These are phyloP conservation scores for Trichomalopsis sarcophagae DNA, from an alignment of 1,140 invertebrate species.

Conservation along the genomic window DNA sequence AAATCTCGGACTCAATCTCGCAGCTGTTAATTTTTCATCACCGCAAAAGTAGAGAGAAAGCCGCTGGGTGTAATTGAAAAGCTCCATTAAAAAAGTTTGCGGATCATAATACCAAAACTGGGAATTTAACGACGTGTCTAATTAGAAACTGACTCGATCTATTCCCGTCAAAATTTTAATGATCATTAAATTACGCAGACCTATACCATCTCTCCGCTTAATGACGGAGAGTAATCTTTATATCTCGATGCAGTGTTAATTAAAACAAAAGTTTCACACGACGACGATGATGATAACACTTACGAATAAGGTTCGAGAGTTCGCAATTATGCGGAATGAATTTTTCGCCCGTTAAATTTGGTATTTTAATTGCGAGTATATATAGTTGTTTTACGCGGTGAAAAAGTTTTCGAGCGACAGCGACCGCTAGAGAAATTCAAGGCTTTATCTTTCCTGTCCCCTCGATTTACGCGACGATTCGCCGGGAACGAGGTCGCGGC, in stretches of 20 bases:
- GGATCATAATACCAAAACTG: background rate
- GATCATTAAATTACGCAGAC: background rate
- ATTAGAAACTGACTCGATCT: background rate
- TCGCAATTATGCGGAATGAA: background rate
- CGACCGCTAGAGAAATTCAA: conserved; percentile 15
- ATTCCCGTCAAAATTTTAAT: background rate
- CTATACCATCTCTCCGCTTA: background rate
- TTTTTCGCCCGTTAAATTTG: background rate
- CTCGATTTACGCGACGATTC: conserved; percentile 39
- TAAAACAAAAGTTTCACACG: too few relatives aligned
- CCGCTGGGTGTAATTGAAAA: background rate
- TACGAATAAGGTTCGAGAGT: too few relatives aligned
- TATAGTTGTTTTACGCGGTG: background rate
- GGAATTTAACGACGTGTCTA: background rate
- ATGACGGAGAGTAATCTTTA: too few relatives aligned
- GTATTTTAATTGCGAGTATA: background rate
- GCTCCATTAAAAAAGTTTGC: background rate
- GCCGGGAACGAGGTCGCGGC: conserved; percentile 22
- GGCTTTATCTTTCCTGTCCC: conserved; percentile 24
- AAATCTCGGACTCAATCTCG: too few relatives aligned
- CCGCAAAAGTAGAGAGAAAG: background rate
- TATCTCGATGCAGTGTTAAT: too few relatives aligned
- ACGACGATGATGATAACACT: too few relatives aligned
- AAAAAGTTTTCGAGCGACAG: conserved; percentile 5
- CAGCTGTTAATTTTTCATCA: background rate